phyloP scores from a whole-genome alignment of 2,113 vertebrate genomes.

The Petromus typicus region DNA sequence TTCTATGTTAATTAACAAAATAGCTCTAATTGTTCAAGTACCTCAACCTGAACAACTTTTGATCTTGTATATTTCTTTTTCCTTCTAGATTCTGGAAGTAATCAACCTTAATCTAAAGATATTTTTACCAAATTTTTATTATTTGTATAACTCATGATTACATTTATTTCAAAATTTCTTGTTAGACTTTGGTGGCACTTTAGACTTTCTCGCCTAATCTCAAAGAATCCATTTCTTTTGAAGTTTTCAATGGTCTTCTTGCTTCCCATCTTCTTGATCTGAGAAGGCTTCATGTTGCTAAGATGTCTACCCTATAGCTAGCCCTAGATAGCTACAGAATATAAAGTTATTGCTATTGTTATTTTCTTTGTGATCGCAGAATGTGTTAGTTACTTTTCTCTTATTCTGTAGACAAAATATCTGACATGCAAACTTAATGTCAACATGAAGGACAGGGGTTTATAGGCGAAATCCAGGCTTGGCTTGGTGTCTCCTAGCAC shows the following conservation, averaged over 20 bases:
- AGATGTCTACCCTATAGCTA: neutral
- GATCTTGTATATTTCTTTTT: neutral
- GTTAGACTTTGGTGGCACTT: no score
- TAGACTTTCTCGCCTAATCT: neutral
- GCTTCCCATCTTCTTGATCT: neutral
- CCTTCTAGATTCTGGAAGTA: neutral
- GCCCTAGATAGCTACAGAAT: no score
- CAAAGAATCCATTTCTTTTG: neutral
- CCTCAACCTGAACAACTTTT: neutral
- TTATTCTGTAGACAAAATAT: no score
- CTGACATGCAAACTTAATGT: no score
- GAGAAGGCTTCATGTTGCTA: accelerated
- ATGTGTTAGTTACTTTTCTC: no score
- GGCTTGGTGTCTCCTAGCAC: no score
- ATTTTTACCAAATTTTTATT: neutral
- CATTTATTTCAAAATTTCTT: neutral
- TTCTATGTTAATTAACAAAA: neutral
- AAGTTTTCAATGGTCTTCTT: neutral
- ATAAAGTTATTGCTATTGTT: accelerated
- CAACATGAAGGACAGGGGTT: no score
- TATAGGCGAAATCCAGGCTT: no score
- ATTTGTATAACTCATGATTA: neutral
- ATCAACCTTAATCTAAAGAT: neutral
- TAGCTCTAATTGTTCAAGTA: no score
- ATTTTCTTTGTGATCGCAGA: neutral